Conservation (phyloP, 2,113 vertebrate genomes). For the Oenanthe oenanthe region DNA sequence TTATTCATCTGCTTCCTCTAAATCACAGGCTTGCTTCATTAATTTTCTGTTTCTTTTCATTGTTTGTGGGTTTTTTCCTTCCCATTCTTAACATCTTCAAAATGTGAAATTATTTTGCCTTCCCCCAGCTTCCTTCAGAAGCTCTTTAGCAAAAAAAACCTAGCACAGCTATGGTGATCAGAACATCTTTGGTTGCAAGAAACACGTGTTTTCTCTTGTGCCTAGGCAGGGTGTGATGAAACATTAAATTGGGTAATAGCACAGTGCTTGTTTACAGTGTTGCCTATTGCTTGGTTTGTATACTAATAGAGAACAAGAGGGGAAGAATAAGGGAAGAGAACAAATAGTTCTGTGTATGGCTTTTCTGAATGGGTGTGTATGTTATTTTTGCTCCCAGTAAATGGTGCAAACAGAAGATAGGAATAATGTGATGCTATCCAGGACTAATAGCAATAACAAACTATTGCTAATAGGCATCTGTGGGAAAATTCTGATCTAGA, state of each 20-base stretch:
- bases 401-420: neutral
- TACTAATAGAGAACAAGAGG: neutral
- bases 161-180: neutral
- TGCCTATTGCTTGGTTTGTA: neutral
- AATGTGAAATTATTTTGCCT: neutral
- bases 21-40: constrained; percentile 19
- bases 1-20: constrained; percentile 13
- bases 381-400: neutral
- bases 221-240: constrained; percentile 11
- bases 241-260: constrained; percentile 44
- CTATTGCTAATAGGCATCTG: neutral
- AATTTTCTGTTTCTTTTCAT: neutral
- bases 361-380: rapidly evolving
- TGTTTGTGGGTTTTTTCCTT: neutral
- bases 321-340: neutral
- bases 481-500: neutral
- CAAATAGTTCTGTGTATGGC: neutral
- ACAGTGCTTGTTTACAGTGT: constrained; percentile 35
- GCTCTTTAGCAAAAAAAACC: neutral
- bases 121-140: neutral
- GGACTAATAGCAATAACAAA: neutral
- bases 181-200: neutral
- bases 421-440: neutral
- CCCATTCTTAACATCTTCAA: neutral
- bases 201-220: neutral